phyloP scores from a whole-genome alignment of 2,888 invertebrate species.

The Scaptomyza caliginosa region DNA sequence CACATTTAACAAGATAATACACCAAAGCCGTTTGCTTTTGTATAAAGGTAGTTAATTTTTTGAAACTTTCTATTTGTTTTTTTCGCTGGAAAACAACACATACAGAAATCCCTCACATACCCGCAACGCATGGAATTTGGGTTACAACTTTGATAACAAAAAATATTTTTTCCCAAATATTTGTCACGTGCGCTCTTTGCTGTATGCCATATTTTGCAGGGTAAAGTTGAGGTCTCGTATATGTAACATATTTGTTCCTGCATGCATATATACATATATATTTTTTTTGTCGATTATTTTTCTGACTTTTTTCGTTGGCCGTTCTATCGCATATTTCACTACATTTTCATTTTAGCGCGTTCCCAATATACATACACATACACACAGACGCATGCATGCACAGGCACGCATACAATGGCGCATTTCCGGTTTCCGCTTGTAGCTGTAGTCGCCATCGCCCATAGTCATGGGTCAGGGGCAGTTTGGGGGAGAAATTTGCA shows the following conservation, averaged over 20 bases:
- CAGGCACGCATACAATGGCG: constrained; percentile 59
- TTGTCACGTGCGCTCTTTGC: background rate
- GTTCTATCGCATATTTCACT: constrained; percentile 66
- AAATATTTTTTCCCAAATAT: background rate
- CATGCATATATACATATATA: no score
- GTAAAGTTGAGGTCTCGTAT: constrained; percentile 18
- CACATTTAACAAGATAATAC: no score
- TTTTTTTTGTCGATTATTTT: constrained; percentile 4
- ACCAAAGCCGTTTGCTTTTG: no score
- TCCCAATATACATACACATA: constrained; percentile 39
- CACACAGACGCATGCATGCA: constrained; percentile 14
- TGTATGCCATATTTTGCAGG: constrained; percentile 4
- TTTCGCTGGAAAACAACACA: background rate
- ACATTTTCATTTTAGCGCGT: constrained; percentile 72
- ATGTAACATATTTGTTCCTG: constrained; percentile 13
- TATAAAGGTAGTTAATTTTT: no score
- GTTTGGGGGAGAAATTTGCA: constrained; percentile 67
- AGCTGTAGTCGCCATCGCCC: constrained; percentile 50
- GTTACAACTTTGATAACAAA: background rate
- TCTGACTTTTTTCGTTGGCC: constrained; percentile 12
- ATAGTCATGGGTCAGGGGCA: constrained; percentile 42
- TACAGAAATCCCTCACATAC: background rate
- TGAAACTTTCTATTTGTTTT: no score
- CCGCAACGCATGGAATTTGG: background rate
- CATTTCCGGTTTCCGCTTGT: constrained; percentile 76